These are phyloP conservation scores for Clarias pachynema DNA, from an alignment of 2,797 vertebrate genomes.

Conservation along the genomic window DNA sequence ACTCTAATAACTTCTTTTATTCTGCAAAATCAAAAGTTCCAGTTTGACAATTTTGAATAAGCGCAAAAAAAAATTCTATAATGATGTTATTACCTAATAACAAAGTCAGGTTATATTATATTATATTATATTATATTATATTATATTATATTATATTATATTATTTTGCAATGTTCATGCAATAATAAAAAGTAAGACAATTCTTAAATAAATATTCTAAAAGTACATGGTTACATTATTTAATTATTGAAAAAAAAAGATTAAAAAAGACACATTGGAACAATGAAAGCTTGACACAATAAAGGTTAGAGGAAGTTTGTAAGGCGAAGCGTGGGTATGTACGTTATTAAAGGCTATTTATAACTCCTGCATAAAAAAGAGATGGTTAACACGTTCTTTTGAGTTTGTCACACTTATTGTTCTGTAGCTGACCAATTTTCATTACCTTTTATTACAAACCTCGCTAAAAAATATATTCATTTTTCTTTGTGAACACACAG, in stretches of 20 bases:
- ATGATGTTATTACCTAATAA: no score
- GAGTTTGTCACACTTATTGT: neutral
- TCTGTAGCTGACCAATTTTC: neutral
- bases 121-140: no score
- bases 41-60: no score
- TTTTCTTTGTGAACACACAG: neutral
- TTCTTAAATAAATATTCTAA: no score
- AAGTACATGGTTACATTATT: no score
- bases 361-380: neutral
- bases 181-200: no score
- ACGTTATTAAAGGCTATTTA: neutral
- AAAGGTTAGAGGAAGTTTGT: neutral
- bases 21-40: no score
- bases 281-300: neutral
- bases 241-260: neutral
- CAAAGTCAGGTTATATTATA: no score
- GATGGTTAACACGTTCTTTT: neutral
- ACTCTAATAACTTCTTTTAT: no score
- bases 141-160: no score
- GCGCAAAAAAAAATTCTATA: no score
- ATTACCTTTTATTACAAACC: neutral
- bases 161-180: no score
- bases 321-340: neutral
- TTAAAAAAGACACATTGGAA: neutral
- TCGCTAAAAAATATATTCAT: neutral